Base-by-base conservation (phyloP, 2,797 vertebrate genomes). In the Darevskia nairensis region DNA sequence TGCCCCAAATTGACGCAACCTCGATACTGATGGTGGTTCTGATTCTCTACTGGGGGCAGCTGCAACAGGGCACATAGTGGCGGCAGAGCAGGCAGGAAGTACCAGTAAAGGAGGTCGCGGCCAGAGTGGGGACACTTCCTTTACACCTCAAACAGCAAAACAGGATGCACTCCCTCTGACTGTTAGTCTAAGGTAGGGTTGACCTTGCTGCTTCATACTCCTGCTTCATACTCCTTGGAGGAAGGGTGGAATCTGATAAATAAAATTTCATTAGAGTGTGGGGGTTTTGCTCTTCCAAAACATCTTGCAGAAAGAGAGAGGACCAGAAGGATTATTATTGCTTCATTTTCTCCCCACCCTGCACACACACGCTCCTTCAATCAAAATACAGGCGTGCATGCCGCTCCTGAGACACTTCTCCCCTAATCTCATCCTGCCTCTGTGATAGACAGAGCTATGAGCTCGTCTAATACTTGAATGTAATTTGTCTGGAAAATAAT, bases 401-500 rank as follows among this genome's bases (percentile, higher is more conserved):
- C 74, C 77, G 80, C 25, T 85, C 13, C 35, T 77, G 55, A 89
- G 82, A 77, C 55, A 50, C 79, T 90, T 88, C 6, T 76, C 5
- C 35, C 0, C 3, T 80, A 82, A 68, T 68, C 25, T 88, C 76
- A 10, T 39, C 55, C 27, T 91, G 55, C 4, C 84, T 92, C 87
- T 90, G 2, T 32, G 91, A 19, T 13, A n/a, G 91, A 23, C 19
- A 27, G 68, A 82, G 5, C 27, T 79, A 39, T 39, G 59, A 55
- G n/a, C 82, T 76, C 86, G 44, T 84, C 44, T 69, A 86, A 25
- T 41, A 88, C 35, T 85, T 77, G 55, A 88, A 90, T 50, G 72
- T 61, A 88, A 85, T 85, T 23, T 61, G 80, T 25, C 41, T 86
- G 87, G 79, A 84, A 86, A 88, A 0, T 81, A 55, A 91, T 44